phyloP scores from a whole-genome alignment of 53 echinoderm and acorn worm genomes.

The Actinopyga echinites region DNA sequence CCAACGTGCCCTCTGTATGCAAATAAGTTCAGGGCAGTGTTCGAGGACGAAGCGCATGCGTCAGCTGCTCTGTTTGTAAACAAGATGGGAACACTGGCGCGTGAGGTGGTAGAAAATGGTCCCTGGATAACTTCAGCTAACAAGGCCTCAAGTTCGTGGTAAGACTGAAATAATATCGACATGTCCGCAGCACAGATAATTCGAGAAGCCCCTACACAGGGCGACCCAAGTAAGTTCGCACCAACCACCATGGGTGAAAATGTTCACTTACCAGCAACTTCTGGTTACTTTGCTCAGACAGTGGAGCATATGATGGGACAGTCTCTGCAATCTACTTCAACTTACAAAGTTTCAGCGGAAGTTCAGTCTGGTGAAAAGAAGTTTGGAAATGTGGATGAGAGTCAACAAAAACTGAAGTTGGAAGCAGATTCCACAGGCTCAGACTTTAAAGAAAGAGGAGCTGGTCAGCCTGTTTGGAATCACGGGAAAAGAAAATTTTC shows the following conservation, averaged over 20 bases:
- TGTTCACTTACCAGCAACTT: conserved; percentile 16
- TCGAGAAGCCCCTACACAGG: conserved; percentile 8
- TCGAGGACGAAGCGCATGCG: neutral
- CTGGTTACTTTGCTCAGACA: conserved; percentile 14
- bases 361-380: too few relatives aligned
- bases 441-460: too few relatives aligned
- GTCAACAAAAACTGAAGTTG: too few relatives aligned
- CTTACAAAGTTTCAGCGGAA: too few relatives aligned
- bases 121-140: too few relatives aligned
- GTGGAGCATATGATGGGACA: neutral
- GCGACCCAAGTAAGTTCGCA: conserved; percentile 18
- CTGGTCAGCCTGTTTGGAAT: too few relatives aligned
- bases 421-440: too few relatives aligned
- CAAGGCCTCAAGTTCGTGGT: too few relatives aligned
- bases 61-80: conserved; percentile 9
- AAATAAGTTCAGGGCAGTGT: conserved; percentile 34
- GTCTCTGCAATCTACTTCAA: too few relatives aligned
- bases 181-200: conserved; percentile 29
- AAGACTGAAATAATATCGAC: neutral
- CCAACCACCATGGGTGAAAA: conserved; percentile 36
- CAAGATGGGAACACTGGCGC: conserved; percentile 32
- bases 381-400: too few relatives aligned
- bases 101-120: neutral
- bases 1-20: conserved; percentile 17
- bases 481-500: conserved; percentile 45